Evolutionary conservation across 2,797 vertebrate genomes (phyloP), one percentile per base, ranked within the genome.

Genomic region (Clarias pachynema): DNA sequence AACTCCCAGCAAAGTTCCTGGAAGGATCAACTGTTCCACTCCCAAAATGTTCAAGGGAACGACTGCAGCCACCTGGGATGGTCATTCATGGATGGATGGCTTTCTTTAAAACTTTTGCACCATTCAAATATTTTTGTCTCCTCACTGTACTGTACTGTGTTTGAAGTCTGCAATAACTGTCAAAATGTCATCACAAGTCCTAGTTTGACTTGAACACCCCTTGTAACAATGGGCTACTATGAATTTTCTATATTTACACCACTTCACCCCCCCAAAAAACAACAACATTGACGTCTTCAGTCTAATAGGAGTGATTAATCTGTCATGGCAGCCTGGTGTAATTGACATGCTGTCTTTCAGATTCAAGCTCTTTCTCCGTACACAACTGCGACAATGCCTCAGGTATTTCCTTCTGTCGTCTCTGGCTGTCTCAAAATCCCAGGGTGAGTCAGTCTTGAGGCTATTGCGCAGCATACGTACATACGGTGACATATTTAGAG

Each of bases 391-490:
- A 80, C 69, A 75, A 56, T 80, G 81, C 44, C 57, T 73, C 49
- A 84, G 74, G 84, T 81, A 80, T 86, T 81, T 86, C 65, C 83
- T 80, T 84, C 72, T 82, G 78, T 31, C 34, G 70, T 69, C 73
- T 84, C 69, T 37, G 20, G 70, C 74, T 37, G 66, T 87, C 40
- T 53, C 44, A 20, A 84, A 86, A 83, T 31, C 74, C 26, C 20
- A 74, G 81, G 20, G 40, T 65, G 75, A 72, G 65, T 83, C 85
- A 83, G 56, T n/a, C 8, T 37, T 56, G 53, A 82, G n/a, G 56
- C 34, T 29, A 60, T 49, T 81, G 82, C 69, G 56, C 72, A 78
- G 59, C 78, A 72, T 66, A 60, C 9, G 3, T 20, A 60, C 79
- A 80, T 20, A 68, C 40, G 66, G 5, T 53, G 69, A 74, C 56